Conservation (phyloP, 2,113 vertebrate species). For the Pelobates fuscus region DNA sequence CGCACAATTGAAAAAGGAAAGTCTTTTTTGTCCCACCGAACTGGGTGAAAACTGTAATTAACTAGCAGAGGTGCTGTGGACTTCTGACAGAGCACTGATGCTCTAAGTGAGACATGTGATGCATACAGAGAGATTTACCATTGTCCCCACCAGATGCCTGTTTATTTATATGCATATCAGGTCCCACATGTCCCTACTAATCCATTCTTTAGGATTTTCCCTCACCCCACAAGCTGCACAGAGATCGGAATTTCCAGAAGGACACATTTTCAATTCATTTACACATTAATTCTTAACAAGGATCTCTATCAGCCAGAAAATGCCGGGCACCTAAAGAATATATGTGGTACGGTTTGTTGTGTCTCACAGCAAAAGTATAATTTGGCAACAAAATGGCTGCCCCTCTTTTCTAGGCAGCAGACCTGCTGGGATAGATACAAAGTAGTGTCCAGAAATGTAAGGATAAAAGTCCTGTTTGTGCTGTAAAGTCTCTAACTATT, state of each 20-base stretch:
- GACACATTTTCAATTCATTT: neutral
- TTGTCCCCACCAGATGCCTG: conserved; percentile 8
- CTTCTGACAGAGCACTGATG: conserved; percentile 9
- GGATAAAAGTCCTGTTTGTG: too few species aligned
- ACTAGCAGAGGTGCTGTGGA: neutral
- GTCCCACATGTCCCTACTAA: conserved; percentile 10
- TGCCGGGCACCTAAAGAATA: conserved; percentile 1
- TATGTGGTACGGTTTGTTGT: neutral
- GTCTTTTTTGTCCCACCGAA: neutral
- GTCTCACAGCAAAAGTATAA: neutral
- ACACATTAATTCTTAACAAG: neutral
- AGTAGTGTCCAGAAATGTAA: neutral
- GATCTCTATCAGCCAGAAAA: neutral
- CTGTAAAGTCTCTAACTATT: too few species aligned
- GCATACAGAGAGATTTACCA: conserved; percentile 18
- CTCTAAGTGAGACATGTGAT: neutral
- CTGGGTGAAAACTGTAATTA: neutral
- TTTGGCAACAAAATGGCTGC: neutral
- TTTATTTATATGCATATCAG: conserved; percentile 43
- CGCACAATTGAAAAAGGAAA: neutral
- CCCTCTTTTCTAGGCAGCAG: neutral
- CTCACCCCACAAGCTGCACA: neutral
- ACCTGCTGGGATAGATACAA: too few species aligned
- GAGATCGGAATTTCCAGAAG: conserved; percentile 3
- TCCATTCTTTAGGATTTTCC: conserved; percentile 20